Conservation (phyloP, 2,113 vertebrate species). For the Muscicapa adusta region DNA sequence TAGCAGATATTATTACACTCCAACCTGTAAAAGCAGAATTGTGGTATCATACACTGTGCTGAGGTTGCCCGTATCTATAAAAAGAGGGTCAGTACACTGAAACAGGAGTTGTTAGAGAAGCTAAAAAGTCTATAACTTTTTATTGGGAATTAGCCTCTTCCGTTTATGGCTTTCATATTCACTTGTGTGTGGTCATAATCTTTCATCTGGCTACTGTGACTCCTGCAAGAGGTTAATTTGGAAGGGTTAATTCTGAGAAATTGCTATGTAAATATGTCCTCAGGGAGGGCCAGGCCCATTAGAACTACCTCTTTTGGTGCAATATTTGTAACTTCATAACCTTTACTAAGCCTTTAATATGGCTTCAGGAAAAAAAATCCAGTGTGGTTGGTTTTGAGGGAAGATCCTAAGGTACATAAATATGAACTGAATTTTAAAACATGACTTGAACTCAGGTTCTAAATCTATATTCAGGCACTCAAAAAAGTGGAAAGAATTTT, state of each 20-base stretch:
- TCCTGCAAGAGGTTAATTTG: not conserved
- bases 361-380: not conserved
- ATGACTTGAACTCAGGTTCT: not conserved
- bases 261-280: conserved; percentile 8
- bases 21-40: not conserved
- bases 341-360: not conserved
- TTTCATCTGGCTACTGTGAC: not conserved
- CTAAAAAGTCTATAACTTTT: not conserved
- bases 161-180: not conserved
- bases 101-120: not conserved
- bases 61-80: not conserved
- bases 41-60: not conserved
- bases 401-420: not conserved
- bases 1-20: not conserved
- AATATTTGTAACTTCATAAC: conserved; percentile 32
- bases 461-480: not conserved
- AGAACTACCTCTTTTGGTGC: not conserved
- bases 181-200: not conserved
- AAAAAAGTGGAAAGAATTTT: not conserved
- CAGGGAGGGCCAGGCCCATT: not conserved
- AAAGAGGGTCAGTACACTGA: not conserved
- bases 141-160: not conserved
- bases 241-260: conserved; percentile 43
- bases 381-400: not conserved
- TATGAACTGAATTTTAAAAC: conserved; percentile 15